These are phyloP conservation scores for Mola mola DNA, from an alignment of 2,113 vertebrate genomes.

Conservation along the genomic window DNA sequence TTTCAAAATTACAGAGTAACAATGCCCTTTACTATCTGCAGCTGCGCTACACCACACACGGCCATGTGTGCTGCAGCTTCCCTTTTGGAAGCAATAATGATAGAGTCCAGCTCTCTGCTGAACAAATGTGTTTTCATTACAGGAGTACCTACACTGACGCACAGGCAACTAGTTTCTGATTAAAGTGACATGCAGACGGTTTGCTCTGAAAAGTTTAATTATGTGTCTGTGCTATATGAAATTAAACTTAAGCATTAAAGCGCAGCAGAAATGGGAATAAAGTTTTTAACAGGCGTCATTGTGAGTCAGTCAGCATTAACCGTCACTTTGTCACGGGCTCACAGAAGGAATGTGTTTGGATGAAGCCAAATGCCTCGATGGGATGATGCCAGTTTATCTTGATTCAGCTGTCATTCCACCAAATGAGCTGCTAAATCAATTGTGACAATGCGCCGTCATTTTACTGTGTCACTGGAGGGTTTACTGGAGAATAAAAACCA, in stretches of 20 bases:
- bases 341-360: slow-evolving; percentile 62
- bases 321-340: slow-evolving; percentile 38
- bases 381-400: slow-evolving; percentile 77
- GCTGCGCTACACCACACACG: too few species aligned
- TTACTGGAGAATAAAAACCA: slow-evolving; percentile 65
- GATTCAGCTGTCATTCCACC: slow-evolving; percentile 78
- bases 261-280: too few species aligned
- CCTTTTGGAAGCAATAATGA: slow-evolving; percentile 10
- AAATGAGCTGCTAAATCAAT: slow-evolving; percentile 82
- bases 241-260: too few species aligned
- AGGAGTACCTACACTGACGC: too few species aligned
- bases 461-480: slow-evolving; percentile 66
- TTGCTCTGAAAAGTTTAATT: slow-evolving; percentile 2
- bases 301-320: slow-evolving; percentile 28
- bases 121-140: slow-evolving; percentile 1
- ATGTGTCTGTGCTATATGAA: slow-evolving; percentile 13
- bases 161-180: too few species aligned
- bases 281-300: not conserved
- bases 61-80: slow-evolving; percentile 12
- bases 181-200: too few species aligned
- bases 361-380: slow-evolving; percentile 56
- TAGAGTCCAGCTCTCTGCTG: not conserved
- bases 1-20: slow-evolving; percentile 46
- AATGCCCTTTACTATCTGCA: slow-evolving; percentile 26
- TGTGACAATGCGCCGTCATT: slow-evolving; percentile 73